phyloP scores from a whole-genome alignment of 2,797 vertebrate species.

The Eulemur rubriventer region DNA sequence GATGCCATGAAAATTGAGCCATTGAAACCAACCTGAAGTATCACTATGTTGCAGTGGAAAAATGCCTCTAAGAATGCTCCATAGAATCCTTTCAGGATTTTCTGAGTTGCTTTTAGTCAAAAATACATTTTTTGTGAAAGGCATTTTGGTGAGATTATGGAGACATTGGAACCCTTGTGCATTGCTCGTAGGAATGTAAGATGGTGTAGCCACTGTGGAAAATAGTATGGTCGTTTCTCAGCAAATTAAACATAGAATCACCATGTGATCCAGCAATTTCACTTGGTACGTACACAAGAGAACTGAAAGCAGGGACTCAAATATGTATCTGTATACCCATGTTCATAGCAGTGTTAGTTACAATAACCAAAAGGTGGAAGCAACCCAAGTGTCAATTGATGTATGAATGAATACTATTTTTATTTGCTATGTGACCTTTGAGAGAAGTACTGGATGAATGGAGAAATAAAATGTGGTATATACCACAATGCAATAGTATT shows the following conservation, averaged over 20 bases:
- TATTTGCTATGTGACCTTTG: not conserved
- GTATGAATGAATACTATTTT: not conserved
- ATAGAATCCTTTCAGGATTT: slow-evolving; percentile 74
- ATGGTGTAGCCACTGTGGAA: not conserved
- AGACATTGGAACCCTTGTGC: not conserved
- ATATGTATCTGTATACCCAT: too few relatives aligned
- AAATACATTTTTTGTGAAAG: slow-evolving; percentile 54
- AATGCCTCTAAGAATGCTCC: slow-evolving; percentile 62
- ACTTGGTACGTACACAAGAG: not conserved
- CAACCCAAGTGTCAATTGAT: too few relatives aligned
- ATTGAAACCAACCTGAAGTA: slow-evolving; percentile 27
- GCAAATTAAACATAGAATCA: not conserved
- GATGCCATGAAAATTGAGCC: not conserved
- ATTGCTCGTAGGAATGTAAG: not conserved
- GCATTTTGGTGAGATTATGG: not conserved
- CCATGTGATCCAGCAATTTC: not conserved
- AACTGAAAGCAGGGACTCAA: not conserved
- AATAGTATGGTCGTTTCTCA: not conserved
- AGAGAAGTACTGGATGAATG: not conserved
- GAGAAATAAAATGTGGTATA: not conserved
- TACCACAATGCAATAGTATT: not conserved
- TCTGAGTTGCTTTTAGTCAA: slow-evolving; percentile 76
- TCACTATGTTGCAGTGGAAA: not conserved
- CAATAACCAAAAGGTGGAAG: not conserved
- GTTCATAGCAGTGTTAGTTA: not conserved